Conservation (phyloP, 2,888 invertebrate genomes). For the Eupithecia dodoneata region DNA sequence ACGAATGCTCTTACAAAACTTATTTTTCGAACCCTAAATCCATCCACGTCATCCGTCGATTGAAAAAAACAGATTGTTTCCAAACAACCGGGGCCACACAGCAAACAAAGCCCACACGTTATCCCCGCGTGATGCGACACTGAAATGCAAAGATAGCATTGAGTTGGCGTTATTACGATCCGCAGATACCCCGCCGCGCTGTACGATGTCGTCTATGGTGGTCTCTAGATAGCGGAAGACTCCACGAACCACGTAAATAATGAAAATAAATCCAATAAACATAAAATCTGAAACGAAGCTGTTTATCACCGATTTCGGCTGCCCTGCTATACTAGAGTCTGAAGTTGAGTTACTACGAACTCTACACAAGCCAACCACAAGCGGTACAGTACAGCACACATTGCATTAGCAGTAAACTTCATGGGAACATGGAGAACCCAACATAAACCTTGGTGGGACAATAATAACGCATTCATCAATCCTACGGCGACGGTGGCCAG, state of each 20-base stretch:
- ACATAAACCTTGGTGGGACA: constrained; percentile 71
- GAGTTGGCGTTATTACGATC: constrained; percentile 43
- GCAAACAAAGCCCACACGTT: constrained; percentile 55
- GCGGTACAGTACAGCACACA: constrained; percentile 46
- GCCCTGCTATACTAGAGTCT: background rate
- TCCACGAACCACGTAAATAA: constrained; percentile 2
- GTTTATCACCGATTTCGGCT: background rate
- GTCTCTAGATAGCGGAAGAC: constrained; percentile 43
- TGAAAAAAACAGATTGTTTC: constrained; percentile 55
- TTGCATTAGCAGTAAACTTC: constrained; percentile 76
- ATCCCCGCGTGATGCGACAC: constrained; percentile 46
- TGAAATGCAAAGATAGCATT: constrained; percentile 50
- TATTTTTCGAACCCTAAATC: constrained; percentile 69
- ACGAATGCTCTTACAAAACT: constrained; percentile 75
- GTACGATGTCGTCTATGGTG: constrained; percentile 47
- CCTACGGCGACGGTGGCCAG: constrained; percentile 68
- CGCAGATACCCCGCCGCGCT: constrained; percentile 50
- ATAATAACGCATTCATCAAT: constrained; percentile 73
- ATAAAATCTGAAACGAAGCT: constrained; percentile 19
- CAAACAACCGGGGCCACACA: constrained; percentile 63
- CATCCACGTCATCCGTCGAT: constrained; percentile 66
- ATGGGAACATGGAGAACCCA: constrained; percentile 48
- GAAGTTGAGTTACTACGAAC: constrained; percentile 10
- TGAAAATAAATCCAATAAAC: constrained; percentile 11
- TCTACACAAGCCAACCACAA: constrained; percentile 42